phyloP scores from a whole-genome alignment of 2,888 invertebrate species.

The Lysandra coridon region DNA sequence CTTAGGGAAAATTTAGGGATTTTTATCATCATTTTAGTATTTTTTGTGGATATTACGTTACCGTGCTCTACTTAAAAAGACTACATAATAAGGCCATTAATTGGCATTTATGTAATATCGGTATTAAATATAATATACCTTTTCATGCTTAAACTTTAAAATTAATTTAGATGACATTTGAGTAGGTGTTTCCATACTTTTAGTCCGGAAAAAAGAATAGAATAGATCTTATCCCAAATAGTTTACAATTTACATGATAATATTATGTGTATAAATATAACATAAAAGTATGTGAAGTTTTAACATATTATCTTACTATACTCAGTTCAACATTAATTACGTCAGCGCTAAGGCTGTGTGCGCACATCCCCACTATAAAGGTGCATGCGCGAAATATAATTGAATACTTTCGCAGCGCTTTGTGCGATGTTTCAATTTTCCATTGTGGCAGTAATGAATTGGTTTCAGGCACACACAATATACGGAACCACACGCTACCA shows the following conservation, averaged over 20 bases:
- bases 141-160: no score
- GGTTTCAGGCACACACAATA: neutral
- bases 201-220: no score
- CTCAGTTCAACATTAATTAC: neutral
- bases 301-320: neutral
- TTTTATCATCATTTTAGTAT: neutral
- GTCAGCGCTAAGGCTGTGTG: neutral
- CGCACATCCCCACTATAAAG: neutral
- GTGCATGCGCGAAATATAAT: neutral
- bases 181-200: no score
- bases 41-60: neutral
- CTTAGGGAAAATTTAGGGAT: neutral
- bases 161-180: no score
- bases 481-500: neutral
- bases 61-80: neutral
- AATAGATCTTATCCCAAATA: no score
- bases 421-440: conserved; percentile 20
- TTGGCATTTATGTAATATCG: neutral
- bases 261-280: no score
- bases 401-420: conserved; percentile 9
- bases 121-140: no score
- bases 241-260: no score
- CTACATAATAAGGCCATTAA: neutral
- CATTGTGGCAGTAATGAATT: conserved; percentile 20
- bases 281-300: no score